Percentiles rank a stretch among this genome's conserved stretches.
phyloP scores from a whole-genome alignment of 2,113 vertebrate genomes.

The Scytalopus superciliaris region DNA sequence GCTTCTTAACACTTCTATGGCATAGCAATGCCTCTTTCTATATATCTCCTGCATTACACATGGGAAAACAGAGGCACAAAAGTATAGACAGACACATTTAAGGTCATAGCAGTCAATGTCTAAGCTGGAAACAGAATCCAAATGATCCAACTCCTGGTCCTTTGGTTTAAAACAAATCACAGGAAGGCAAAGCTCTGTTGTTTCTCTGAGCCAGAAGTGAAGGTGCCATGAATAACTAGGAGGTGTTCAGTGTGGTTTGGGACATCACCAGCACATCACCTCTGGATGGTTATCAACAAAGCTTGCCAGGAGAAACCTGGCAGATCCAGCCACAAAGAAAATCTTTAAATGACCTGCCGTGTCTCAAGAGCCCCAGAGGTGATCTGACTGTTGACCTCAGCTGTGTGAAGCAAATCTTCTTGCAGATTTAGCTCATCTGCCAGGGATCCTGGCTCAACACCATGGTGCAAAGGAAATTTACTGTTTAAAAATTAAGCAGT shows the following conservation, averaged over 20 bases:
- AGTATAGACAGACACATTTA: background rate
- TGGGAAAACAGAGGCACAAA: background rate
- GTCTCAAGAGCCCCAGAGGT: background rate
- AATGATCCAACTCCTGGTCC: background rate
- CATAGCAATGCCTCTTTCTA: background rate
- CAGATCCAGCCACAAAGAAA: background rate
- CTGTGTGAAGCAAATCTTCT: background rate
- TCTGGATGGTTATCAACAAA: background rate
- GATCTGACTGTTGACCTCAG: background rate
- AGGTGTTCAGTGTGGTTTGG: background rate
- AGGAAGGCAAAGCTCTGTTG: background rate
- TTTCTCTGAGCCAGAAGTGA: background rate
- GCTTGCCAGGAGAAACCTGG: background rate
- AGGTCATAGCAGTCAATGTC: background rate
- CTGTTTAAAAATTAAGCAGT: slow-evolving; percentile 23
- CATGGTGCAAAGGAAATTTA: background rate
- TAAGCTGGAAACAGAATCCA: background rate
- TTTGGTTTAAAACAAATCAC: background rate
- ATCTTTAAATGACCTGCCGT: background rate
- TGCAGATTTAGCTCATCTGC: background rate
- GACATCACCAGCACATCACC: background rate
- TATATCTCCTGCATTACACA: background rate
- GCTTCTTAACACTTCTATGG: background rate
- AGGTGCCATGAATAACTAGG: background rate
- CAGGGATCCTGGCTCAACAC: background rate